A percentile compares a stretch with the other conserved stretches of the same genome.
Conservation (phyloP, 2,888 invertebrate genomes). For the Cylindroiulus punctatus region DNA sequence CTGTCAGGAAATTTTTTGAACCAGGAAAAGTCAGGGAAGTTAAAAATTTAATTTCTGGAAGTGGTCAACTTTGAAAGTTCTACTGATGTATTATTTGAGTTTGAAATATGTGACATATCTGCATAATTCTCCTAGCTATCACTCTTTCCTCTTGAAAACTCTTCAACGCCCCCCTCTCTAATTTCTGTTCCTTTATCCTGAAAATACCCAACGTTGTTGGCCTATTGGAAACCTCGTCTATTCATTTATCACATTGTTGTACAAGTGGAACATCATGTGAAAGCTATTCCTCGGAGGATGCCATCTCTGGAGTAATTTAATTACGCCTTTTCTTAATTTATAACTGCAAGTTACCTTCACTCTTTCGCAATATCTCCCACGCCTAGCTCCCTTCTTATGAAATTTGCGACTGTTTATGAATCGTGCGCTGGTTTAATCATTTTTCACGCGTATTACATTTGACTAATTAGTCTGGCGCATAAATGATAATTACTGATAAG, state of each 20-base stretch:
- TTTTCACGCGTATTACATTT: conserved; percentile 42
- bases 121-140: neutral
- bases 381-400: neutral
- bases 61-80: no score
- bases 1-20: no score
- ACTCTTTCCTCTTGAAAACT: neutral
- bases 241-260: conserved; percentile 38
- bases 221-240: conserved; percentile 29
- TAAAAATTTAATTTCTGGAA: no score
- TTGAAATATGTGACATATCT: neutral
- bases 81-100: neutral
- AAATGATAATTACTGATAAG: conserved; percentile 38
- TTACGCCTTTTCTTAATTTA: conserved; percentile 42
- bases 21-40: no score
- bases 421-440: conserved; percentile 25
- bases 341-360: conserved; percentile 42
- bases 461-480: conserved; percentile 35
- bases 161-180: neutral
- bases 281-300: conserved; percentile 37
- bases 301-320: conserved; percentile 42
- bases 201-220: neutral
- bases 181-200: neutral
- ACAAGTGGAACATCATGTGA: conserved; percentile 42
- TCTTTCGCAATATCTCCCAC: conserved; percentile 16
- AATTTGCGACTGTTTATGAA: conserved; percentile 38